phyloP scores from a whole-genome alignment of 2,888 invertebrate genomes.

The Alcis repandata region DNA sequence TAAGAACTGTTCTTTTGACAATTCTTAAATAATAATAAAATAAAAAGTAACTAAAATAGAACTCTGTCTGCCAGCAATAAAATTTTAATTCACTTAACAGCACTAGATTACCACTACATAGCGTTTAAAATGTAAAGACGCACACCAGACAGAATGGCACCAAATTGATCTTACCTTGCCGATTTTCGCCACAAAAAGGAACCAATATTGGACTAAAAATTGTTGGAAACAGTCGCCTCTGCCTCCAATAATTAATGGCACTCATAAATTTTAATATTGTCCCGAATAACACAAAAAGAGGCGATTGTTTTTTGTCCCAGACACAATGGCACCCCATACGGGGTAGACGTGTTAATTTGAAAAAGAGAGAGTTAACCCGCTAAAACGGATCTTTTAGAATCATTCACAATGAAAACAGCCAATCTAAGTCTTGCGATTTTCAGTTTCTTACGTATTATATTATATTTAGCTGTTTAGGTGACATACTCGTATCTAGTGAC shows the following conservation, averaged over 20 bases:
- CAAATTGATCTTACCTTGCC: constrained; percentile 21
- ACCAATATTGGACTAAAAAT: constrained; percentile 30
- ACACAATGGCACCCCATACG: constrained; percentile 47
- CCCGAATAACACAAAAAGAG: constrained; percentile 57
- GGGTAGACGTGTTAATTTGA: constrained; percentile 63
- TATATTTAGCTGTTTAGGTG: too few species aligned
- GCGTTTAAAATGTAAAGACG: too few species aligned
- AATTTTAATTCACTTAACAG: too few species aligned
- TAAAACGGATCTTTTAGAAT: not conserved
- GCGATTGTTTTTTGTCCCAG: constrained; percentile 48
- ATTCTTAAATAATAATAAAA: too few species aligned
- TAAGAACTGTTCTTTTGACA: too few species aligned
- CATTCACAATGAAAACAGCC: not conserved
- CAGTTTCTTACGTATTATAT: too few species aligned
- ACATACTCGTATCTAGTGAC: too few species aligned
- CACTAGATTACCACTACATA: too few species aligned
- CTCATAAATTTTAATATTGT: constrained; percentile 69
- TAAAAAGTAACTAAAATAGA: too few species aligned
- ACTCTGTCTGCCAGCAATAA: too few species aligned
- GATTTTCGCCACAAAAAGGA: not conserved
- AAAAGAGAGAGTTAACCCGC: constrained; percentile 25
- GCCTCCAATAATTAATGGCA: constrained; percentile 59
- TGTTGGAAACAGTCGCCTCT: constrained; percentile 42
- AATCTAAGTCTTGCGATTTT: too few species aligned
- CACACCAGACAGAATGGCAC: constrained; percentile 64